Evolutionary conservation across 30 jellyfish, hydroid and myxozoan species (phyloP).

Genomic region (Aurelia sp.): DNA sequence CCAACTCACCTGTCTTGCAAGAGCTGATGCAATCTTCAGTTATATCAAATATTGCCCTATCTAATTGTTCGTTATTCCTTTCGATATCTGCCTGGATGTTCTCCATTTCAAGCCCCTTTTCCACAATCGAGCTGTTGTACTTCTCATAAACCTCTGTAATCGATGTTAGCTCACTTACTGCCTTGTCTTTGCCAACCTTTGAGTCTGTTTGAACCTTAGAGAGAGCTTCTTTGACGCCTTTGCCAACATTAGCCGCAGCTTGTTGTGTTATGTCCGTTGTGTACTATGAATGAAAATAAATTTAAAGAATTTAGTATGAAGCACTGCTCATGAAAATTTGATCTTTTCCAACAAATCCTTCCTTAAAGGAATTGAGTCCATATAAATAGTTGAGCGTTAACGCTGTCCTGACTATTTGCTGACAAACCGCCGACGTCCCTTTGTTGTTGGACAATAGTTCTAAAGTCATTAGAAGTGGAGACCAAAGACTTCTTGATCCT

Average conservation of each 20-base stretch:
- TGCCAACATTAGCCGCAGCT: constrained; percentile 8
- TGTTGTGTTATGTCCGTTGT: constrained; percentile 3
- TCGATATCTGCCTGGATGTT: background rate
- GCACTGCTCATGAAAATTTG: no score
- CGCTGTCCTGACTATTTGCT: no score
- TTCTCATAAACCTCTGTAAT: background rate
- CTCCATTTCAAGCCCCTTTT: background rate
- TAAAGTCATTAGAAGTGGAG: no score
- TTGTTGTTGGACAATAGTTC: no score
- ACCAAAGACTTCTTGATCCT: no score
- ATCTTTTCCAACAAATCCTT: no score
- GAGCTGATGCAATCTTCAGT: background rate
- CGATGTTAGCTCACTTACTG: background rate
- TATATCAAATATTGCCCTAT: background rate
- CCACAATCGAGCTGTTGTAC: background rate
- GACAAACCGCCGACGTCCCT: no score
- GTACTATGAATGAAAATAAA: background rate
- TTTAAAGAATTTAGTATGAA: no score
- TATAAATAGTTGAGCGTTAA: no score
- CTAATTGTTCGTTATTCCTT: background rate
- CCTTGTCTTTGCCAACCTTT: constrained; percentile 16
- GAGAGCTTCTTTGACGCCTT: constrained; percentile 4
- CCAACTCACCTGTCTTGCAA: background rate
- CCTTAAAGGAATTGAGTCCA: no score
- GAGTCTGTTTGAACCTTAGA: background rate